Conservation (phyloP, 2,888 invertebrate genomes). For the Zonitis immaculata region DNA sequence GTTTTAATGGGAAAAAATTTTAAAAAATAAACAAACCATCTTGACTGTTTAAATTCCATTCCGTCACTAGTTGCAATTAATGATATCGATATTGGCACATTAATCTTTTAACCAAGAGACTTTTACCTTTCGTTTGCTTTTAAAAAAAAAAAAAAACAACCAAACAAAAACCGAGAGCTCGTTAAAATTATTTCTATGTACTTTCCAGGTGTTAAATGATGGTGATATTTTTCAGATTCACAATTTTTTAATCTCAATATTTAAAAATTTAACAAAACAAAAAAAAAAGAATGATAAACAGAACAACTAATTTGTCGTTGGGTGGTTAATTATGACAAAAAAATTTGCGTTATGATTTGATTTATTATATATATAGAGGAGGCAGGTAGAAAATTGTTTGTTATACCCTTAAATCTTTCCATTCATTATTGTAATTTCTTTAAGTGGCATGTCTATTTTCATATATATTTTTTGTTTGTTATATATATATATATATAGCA, state of each 20-base stretch:
- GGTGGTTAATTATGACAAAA: neutral
- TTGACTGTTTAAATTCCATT: conserved; percentile 9
- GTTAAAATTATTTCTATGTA: neutral
- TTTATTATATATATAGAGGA: neutral
- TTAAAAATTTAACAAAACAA: too few species aligned
- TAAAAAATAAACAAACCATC: too few species aligned
- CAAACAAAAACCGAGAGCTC: neutral
- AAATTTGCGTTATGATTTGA: neutral
- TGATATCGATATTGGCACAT: conserved; percentile 6
- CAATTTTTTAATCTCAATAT: too few species aligned
- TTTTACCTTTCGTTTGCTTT: neutral
- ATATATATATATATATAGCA: too few species aligned
- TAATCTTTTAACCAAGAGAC: neutral
- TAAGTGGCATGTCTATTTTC: too few species aligned
- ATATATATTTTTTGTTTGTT: too few species aligned
- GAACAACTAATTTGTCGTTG: neutral
- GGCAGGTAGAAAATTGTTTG: neutral
- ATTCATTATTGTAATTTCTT: too few species aligned
- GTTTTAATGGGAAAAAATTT: too few species aligned
- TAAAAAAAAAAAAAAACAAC: too few species aligned
- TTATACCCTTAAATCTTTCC: too few species aligned
- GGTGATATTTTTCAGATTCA: neutral
- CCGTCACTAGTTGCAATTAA: conserved; percentile 17
- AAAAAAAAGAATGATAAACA: neutral
- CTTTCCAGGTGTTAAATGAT: neutral